These are phyloP conservation scores for Stratiomys singularior DNA, from an alignment of 2,888 invertebrate species.

Conservation along the genomic window DNA sequence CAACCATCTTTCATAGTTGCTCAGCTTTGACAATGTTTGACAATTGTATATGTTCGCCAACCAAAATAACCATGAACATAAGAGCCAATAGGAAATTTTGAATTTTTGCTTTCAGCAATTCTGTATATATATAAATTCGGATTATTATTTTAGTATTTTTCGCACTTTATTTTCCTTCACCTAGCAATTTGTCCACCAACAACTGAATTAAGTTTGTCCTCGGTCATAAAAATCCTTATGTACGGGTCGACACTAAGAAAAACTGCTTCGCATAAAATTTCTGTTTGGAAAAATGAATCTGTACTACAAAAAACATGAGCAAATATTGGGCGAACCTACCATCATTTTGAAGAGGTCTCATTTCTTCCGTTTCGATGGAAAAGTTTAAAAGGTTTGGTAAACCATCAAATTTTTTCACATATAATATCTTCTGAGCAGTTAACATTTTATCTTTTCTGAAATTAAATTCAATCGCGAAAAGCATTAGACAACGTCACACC, in stretches of 20 bases:
- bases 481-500: too few relatives aligned
- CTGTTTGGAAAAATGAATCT: constrained; percentile 60
- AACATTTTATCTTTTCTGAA: constrained; percentile 62
- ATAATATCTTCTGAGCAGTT: constrained; percentile 72
- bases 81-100: constrained; percentile 73
- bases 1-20: constrained; percentile 43
- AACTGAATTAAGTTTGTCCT: constrained; percentile 70
- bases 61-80: constrained; percentile 74
- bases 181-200: constrained; percentile 78
- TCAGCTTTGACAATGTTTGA: constrained; percentile 59
- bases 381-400: constrained; percentile 75
- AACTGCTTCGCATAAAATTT: constrained; percentile 74
- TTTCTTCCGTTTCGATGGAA: constrained; percentile 73
- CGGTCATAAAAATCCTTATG: constrained; percentile 71
- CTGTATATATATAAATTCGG: constrained; percentile 61
- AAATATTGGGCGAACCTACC: constrained; percentile 66
- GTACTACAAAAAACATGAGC: too few relatives aligned
- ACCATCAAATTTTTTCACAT: constrained; percentile 74
- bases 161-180: constrained; percentile 65
- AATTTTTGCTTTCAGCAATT: constrained; percentile 74
- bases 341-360: constrained; percentile 74
- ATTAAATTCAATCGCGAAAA: too few relatives aligned
- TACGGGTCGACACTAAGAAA: constrained; percentile 80
- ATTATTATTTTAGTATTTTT: not conserved
- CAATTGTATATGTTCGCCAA: constrained; percentile 59